Base-by-base conservation (phyloP, 1,140 invertebrate genomes). In the Zaprionus vittiger region DNA sequence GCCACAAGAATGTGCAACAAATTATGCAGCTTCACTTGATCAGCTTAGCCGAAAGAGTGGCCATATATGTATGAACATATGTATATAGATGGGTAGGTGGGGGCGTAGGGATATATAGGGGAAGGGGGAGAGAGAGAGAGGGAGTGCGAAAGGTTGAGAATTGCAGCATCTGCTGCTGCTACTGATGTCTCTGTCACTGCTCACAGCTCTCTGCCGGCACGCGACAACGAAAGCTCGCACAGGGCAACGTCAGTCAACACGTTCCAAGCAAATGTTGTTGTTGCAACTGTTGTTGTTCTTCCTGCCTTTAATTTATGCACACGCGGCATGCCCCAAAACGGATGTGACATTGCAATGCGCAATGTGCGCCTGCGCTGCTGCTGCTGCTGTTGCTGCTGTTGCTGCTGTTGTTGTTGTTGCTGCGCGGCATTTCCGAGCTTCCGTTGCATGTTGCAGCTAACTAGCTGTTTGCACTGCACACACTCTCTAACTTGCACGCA, bases 251-350 rank as follows among this genome's bases (percentile, higher is more conserved):
- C 11, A 34, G 41, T 11, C 26, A 15, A 26, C 20, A 41, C 34
- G 47, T 60, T 68, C 5, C 41, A 34, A 37, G 24, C n/a, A 15
- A n/a, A 31, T 34, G 20, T 57, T 64, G 28, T 75, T 37, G n/a
- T 60, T 31, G 28, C 28, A 31, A 31, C 66, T 66, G 65, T 54
- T 26, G 17, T 78, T 57, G 77, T 65, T 79, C 34, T 79, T 79
- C 71, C 77, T 64, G 75, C 41, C 11, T 38, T 68, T 84, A 89
- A 89, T 89, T 75, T 87, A 87, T 87, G 78, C 84, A 55, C 72
- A 71, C 61, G 75, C 65, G 78, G 59, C 77, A 63, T 77, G 76
- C 64, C 83, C 81, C 85, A 76, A 81, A 87, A 90, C 84, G 83
- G 83, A 87, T 79, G 78, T 89, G 41, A 44, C 67, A 75, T 83